These are phyloP conservation scores for Leguminivora glycinivorella DNA, from an alignment of 1,140 invertebrate genomes.

Conservation along the genomic window DNA sequence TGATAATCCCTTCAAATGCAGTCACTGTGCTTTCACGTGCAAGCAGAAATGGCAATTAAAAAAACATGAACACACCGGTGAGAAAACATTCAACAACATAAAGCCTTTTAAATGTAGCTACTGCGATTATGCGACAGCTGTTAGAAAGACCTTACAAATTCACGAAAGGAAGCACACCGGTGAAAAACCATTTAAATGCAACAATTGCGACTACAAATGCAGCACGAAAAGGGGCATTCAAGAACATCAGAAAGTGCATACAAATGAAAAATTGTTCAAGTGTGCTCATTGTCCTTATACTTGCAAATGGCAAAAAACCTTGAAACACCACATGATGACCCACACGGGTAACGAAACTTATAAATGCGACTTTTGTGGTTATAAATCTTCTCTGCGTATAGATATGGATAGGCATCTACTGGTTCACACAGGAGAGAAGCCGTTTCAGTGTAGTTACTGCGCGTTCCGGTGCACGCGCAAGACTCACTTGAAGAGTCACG, in stretches of 20 bases:
- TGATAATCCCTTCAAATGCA: neutral
- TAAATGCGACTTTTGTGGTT: neutral
- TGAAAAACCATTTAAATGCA: conserved; percentile 4
- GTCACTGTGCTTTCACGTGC: neutral
- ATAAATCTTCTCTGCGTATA: neutral
- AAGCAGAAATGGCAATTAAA: neutral
- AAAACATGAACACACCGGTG: neutral
- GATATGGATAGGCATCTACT: neutral
- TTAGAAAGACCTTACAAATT: neutral
- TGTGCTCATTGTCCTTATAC: neutral
- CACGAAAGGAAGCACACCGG: neutral
- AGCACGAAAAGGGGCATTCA: neutral
- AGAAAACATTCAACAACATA: neutral
- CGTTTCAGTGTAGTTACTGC: neutral
- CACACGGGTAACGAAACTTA: neutral
- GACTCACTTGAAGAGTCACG: neutral
- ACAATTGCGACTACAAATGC: neutral
- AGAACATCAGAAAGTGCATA: neutral
- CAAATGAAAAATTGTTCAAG: neutral
- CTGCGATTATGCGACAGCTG: neutral
- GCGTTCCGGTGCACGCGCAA: neutral
- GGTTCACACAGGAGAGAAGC: neutral
- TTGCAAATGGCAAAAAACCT: neutral
- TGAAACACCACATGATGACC: neutral
- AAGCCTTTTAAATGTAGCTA: neutral